Base-by-base conservation (phyloP, 64 coral and sea anemone genomes). In the Porites australiensis region DNA sequence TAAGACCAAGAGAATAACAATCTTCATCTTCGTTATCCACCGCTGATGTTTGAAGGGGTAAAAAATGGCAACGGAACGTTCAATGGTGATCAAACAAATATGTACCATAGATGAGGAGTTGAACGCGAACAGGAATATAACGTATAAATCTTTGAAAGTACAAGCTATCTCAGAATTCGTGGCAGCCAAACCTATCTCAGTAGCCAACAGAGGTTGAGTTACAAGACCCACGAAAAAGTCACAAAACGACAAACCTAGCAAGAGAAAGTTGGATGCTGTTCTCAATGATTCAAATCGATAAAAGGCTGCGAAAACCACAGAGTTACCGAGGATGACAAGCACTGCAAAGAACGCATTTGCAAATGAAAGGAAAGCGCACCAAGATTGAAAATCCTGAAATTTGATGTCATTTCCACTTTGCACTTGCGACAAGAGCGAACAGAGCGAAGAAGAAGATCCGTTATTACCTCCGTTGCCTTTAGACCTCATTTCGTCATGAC, bases 261-360 rank as follows among this genome's bases (percentile, higher is more conserved):
- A 45, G 8, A 92, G 11, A 16, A 92, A n/a, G 62, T 92, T 92
- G 13, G 90, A 92, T 52, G 90, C 79, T 64, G 90, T 92, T 44
- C 81, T 82, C 27, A 92, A 54, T 37, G 70, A 43, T 19, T 64
- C 73, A 37, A 20, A 61, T 59, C 65, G 81, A 75, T 92, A 86
- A 84, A 92, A 92, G 2, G 58, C 70, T 15, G 83, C 69, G 50
- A 92, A 84, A 23, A 85, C 82, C 19, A 92, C n/a, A 10, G 44
- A 12, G 66, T 92, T 92, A 15, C 80, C 81, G n/a, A 64, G 47
- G 0, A 92, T 74, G 8, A 81, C 74, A 44, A 77, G 1, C 12
- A 77, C 21, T 2, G 81, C 70, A 64, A 77, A 44, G 64, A 54
- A 18, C 44, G 62, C 64, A 46, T 92, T 92, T 23, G 46, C 16